Conservation (phyloP, 1,140 invertebrate genomes). For the Sinella curviseta region DNA sequence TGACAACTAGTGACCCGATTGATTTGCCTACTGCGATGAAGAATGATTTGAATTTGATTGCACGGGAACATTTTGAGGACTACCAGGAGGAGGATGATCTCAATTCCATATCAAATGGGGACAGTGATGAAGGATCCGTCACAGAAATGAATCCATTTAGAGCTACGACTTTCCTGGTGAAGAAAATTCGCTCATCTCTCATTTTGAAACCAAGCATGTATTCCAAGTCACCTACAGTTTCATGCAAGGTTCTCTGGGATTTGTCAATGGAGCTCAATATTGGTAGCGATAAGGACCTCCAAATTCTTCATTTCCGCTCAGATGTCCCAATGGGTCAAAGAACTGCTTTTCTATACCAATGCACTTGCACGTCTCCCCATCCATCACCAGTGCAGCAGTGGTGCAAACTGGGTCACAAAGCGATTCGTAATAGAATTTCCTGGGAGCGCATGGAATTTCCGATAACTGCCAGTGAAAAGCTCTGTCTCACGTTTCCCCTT, state of each 20-base stretch:
- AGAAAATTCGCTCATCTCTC: not conserved
- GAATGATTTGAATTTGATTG: not conserved
- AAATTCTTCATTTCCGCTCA: not conserved
- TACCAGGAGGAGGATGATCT: not conserved
- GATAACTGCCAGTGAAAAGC: not conserved
- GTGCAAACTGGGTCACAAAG: not conserved
- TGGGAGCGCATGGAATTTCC: constrained; percentile 8
- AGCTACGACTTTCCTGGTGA: not conserved
- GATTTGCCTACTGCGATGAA: not conserved
- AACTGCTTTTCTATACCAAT: not conserved
- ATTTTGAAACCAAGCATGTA: not conserved
- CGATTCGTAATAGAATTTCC: not conserved
- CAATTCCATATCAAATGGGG: not conserved
- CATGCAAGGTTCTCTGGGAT: not conserved
- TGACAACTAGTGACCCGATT: not conserved
- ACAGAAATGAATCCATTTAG: not conserved
- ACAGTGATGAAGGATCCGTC: not conserved
- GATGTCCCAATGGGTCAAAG: not conserved
- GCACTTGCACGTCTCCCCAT: not conserved
- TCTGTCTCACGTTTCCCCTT: not conserved
- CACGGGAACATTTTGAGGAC: not conserved
- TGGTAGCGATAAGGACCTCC: not conserved
- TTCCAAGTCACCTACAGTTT: not conserved
- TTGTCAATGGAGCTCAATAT: not conserved
- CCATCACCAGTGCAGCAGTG: not conserved